Evolutionary conservation across 2,113 vertebrate genomes (phyloP).

Genomic region (Atherinomorus stipes): DNA sequence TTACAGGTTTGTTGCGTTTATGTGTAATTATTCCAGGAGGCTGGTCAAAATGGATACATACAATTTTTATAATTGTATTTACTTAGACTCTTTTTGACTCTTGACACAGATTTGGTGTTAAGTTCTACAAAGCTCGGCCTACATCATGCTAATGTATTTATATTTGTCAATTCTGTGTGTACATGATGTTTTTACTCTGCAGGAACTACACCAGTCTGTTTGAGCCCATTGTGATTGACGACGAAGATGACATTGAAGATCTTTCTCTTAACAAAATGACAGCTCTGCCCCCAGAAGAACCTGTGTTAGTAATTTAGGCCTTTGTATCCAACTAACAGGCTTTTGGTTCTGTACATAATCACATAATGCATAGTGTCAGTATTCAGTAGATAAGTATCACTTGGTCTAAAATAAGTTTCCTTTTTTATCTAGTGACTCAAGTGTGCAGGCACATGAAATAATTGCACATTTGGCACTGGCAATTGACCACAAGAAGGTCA

Average conservation of each 20-base stretch:
- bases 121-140: neutral
- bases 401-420: neutral
- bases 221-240: neutral
- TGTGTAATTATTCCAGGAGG: neutral
- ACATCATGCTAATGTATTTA: neutral
- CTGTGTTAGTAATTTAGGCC: neutral
- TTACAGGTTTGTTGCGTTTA: neutral
- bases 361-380: neutral
- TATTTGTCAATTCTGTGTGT: neutral
- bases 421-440: neutral
- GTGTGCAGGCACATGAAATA: neutral
- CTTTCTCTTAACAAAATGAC: neutral
- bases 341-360: neutral
- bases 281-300: slow-evolving; percentile 1
- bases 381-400: neutral
- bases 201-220: neutral
- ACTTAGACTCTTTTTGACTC: no score
- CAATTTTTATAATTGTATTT: no score
- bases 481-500: neutral
- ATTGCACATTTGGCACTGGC: neutral
- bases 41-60: no score
- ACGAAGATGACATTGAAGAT: neutral
- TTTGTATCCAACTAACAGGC: neutral
- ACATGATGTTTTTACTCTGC: neutral
- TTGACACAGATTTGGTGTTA: no score